Evolutionary conservation across 1,140 invertebrate species (phyloP), one percentile per base, ranked within the genome.

Genomic region (Papilio polyxenes): DNA sequence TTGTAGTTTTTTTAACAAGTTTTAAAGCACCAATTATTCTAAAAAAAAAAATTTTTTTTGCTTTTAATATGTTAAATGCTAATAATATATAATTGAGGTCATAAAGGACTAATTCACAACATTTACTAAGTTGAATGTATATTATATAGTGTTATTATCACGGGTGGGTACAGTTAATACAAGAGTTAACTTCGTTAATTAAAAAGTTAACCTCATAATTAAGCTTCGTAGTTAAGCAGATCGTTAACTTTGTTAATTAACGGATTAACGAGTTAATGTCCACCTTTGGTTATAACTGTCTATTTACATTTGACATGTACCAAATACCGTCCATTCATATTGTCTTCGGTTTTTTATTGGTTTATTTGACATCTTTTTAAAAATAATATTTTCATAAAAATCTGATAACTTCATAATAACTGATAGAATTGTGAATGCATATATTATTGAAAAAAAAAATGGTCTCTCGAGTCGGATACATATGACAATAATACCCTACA

Each of bases 241-340:
- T 31, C 23, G 23, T 31, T 31, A 31, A 31, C 23, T 31, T 31
- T 31, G 23, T 31, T 31, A 31, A 31, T 31, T 31, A 31, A 31
- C 23, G 23, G 23, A 31, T 31, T 31, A 31, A 31, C 23, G 23
- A 31, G 23, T 31, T 31, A 31, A 31, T 31, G 23, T 31, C 23
- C 23, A 31, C 23, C 23, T 31, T 31, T 31, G 23, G 23, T 51
- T 76, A 53, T 15, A 76, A 49, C 17, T 76, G 4, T 20, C 74
- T 75, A 75, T 51, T n/a, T 76, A 77, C 75, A 77, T 31, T 76
- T 56, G 6, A 15, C 51, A 37, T 56, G 49, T 56, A 77, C 75
- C 7, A 17, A 77, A 77, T 77, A 77, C 75, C 75, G 75, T 77
- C 75, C 75, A 77, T 76, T 76, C 48, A 76, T 77, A 31, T 37